These are phyloP conservation scores for Drosophila erecta DNA, from an alignment of 1,140 invertebrate genomes.

Conservation along the genomic window DNA sequence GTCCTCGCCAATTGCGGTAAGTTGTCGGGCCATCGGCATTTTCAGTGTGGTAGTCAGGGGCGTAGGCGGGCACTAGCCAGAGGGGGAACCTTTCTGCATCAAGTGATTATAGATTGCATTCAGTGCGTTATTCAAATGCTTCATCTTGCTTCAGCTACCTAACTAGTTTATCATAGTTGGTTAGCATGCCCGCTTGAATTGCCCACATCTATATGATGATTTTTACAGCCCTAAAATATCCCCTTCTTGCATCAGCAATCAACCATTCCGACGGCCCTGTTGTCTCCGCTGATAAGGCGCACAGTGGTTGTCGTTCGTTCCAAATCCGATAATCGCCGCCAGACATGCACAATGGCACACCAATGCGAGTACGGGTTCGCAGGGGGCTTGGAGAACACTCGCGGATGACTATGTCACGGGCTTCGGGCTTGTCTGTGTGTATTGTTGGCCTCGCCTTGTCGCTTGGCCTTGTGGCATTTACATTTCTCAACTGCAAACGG, in stretches of 20 bases:
- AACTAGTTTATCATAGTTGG: too few relatives aligned
- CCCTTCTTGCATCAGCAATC: neutral
- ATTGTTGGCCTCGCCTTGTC: slow-evolving; percentile 78
- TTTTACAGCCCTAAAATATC: too few relatives aligned
- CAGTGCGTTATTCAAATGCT: too few relatives aligned
- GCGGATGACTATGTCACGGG: slow-evolving; percentile 74
- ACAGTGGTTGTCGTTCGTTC: slow-evolving; percentile 36
- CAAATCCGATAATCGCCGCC: slow-evolving; percentile 50
- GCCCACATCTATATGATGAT: too few relatives aligned
- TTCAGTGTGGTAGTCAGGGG: neutral
- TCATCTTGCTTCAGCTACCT: too few relatives aligned
- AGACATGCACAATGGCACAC: slow-evolving; percentile 53
- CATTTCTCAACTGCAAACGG: slow-evolving; percentile 71
- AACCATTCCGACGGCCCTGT: neutral
- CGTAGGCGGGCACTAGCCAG: neutral
- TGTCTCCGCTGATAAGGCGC: slow-evolving; percentile 35
- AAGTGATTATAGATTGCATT: too few relatives aligned
- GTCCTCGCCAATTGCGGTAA: slow-evolving; percentile 87
- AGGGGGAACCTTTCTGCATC: neutral
- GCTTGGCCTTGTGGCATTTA: slow-evolving; percentile 84
- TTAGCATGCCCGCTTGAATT: too few relatives aligned
- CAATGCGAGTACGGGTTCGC: slow-evolving; percentile 4
- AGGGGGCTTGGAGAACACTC: slow-evolving; percentile 24
- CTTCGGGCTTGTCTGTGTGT: slow-evolving; percentile 58
- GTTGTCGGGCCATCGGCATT: slow-evolving; percentile 47